Conservation (phyloP, 2,113 vertebrate genomes). For the Sarotherodon lohbergeri region DNA sequence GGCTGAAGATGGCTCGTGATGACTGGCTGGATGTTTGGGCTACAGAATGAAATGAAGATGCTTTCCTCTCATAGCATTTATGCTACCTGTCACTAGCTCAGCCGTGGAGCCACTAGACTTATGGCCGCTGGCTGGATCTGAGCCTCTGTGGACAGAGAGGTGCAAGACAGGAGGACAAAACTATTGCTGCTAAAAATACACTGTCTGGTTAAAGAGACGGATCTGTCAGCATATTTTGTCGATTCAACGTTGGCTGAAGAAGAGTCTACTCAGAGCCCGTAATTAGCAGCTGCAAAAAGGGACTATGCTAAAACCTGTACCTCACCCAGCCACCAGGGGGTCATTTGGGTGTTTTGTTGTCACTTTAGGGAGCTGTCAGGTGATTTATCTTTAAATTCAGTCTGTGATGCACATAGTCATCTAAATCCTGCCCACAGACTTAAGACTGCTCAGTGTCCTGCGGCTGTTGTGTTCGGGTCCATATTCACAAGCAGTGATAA, state of each 20-base stretch:
- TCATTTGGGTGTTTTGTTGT: neutral
- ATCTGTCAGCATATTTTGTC: neutral
- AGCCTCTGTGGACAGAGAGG: neutral
- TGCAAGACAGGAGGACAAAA: neutral
- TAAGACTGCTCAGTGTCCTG: neutral
- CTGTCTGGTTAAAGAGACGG: neutral
- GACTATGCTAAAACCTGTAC: neutral
- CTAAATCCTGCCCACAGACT: neutral
- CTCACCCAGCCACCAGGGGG: neutral
- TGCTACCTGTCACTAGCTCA: neutral
- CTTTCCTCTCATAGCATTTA: neutral
- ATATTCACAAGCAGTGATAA: neutral
- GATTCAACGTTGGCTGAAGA: rapidly evolving
- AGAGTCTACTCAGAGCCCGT: neutral
- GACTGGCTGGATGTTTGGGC: neutral
- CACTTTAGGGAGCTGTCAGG: neutral
- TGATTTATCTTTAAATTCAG: neutral
- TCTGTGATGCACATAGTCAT: neutral
- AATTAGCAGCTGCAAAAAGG: neutral
- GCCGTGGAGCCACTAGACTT: neutral
- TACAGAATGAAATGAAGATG: neutral
- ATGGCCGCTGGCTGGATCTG: neutral
- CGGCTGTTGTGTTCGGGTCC: neutral
- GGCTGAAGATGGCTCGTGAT: neutral
- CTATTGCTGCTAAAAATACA: neutral